Evolutionary conservation across 2,113 vertebrate species (phyloP).

Genomic region (Lophura nycthemera): DNA sequence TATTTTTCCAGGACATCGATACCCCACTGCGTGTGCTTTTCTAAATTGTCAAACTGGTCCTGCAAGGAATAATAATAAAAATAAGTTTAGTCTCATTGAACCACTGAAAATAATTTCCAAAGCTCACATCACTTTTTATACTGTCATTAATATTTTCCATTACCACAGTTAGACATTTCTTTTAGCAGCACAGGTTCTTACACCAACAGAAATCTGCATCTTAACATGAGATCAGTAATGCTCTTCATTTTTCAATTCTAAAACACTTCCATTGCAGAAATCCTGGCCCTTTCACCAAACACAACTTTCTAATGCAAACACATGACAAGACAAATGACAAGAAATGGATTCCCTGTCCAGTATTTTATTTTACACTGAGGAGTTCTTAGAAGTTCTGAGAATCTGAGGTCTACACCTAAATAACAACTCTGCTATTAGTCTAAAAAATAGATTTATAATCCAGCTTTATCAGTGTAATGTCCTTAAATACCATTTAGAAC

Average conservation of each 20-base stretch:
- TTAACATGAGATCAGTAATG: background rate
- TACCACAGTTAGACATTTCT: background rate
- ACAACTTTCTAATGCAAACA: background rate
- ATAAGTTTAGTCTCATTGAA: slow-evolving; percentile 12
- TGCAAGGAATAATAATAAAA: slow-evolving; percentile 65
- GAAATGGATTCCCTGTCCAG: background rate
- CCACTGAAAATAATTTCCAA: background rate
- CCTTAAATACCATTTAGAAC: background rate
- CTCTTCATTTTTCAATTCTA: background rate
- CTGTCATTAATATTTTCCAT: slow-evolving; percentile 45
- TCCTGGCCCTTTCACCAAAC: background rate
- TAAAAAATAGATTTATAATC: background rate
- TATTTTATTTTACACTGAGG: background rate
- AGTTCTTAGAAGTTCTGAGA: background rate
- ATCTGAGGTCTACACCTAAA: background rate
- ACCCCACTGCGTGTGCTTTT: slow-evolving; percentile 95
- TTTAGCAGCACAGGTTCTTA: background rate
- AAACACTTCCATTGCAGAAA: background rate
- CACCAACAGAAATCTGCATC: slow-evolving; percentile 20
- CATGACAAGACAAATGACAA: background rate
- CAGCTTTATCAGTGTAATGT: background rate
- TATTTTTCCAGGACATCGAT: slow-evolving; percentile 95
- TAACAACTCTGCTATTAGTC: background rate
- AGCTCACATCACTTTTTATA: background rate
- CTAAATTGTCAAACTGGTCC: slow-evolving; percentile 98